Percentiles rank a stretch among this genome's conserved stretches.
These are phyloP conservation scores for Triplophysa siluroides DNA, from an alignment of 2,113 vertebrate genomes.

Conservation along the genomic window DNA sequence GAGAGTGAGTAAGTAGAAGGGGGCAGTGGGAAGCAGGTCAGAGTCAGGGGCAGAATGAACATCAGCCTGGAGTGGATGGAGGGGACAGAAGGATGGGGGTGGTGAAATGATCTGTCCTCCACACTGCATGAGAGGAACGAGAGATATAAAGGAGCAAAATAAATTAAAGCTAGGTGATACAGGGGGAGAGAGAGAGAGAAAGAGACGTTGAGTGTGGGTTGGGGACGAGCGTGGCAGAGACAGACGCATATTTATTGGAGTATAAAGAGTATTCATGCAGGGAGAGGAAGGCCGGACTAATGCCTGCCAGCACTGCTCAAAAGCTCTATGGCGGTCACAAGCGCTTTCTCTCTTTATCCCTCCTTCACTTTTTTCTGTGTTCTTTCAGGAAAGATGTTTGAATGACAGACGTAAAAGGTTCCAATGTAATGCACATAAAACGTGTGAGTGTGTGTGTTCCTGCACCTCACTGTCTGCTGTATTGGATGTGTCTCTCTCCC, in stretches of 20 bases:
- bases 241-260: constrained; percentile 62
- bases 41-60: constrained; percentile 26
- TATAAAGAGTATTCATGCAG: constrained; percentile 65
- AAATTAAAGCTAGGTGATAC: not conserved
- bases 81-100: constrained; percentile 14
- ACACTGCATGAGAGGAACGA: constrained; percentile 12
- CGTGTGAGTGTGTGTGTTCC: constrained; percentile 10
- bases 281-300: constrained; percentile 61
- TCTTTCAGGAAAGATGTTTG: constrained; percentile 46
- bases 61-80: not conserved
- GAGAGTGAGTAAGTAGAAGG: not conserved
- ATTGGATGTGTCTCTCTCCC: constrained; percentile 26
- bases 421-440: constrained; percentile 28
- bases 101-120: not conserved
- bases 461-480: constrained; percentile 7
- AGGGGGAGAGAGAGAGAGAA: not conserved
- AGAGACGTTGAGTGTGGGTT: constrained; percentile 1
- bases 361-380: constrained; percentile 11
- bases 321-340: constrained; percentile 51
- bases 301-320: constrained; percentile 61
- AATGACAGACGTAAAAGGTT: constrained; percentile 44
- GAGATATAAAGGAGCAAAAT: constrained; percentile 26
- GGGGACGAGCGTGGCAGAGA: constrained; percentile 25
- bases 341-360: constrained; percentile 9
- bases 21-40: constrained; percentile 22